phyloP scores from a whole-genome alignment of 2,797 vertebrate genomes.

The Rhabdophis nuchalis region DNA sequence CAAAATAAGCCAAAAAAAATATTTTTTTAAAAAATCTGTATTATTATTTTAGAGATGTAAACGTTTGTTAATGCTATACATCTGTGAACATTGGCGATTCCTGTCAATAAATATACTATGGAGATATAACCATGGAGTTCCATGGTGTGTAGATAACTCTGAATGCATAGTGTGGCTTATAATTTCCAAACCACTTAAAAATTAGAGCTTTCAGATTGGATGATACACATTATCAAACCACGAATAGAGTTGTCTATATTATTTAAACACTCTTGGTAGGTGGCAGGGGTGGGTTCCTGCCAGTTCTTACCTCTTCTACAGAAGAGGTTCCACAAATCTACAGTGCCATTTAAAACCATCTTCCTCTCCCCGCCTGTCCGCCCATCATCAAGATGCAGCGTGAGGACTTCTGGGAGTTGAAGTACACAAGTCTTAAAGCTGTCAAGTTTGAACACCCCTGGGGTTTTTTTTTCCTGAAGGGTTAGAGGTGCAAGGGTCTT shows the following conservation, averaged over 20 bases:
- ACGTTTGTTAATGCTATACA: background rate
- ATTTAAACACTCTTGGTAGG: background rate
- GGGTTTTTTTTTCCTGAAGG: no score
- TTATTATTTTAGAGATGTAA: background rate
- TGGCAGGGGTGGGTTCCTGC: no score
- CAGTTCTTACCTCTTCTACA: no score
- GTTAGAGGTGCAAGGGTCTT: no score
- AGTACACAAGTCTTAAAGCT: no score
- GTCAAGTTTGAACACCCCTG: no score
- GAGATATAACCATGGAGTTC: background rate
- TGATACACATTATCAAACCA: background rate
- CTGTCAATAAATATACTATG: background rate
- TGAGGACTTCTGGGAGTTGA: no score
- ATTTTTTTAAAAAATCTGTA: background rate
- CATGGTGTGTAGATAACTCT: background rate
- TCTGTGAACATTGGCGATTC: background rate
- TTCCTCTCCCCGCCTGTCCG: no score
- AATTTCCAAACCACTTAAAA: background rate
- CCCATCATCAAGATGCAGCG: no score
- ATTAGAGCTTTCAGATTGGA: background rate
- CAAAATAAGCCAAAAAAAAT: background rate
- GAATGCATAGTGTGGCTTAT: background rate
- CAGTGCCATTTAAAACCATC: no score
- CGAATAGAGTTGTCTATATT: background rate
- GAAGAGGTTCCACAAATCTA: no score